Evolutionary conservation across 2,113 vertebrate genomes (phyloP).

Genomic region (Sminthopsis crassicaudata): DNA sequence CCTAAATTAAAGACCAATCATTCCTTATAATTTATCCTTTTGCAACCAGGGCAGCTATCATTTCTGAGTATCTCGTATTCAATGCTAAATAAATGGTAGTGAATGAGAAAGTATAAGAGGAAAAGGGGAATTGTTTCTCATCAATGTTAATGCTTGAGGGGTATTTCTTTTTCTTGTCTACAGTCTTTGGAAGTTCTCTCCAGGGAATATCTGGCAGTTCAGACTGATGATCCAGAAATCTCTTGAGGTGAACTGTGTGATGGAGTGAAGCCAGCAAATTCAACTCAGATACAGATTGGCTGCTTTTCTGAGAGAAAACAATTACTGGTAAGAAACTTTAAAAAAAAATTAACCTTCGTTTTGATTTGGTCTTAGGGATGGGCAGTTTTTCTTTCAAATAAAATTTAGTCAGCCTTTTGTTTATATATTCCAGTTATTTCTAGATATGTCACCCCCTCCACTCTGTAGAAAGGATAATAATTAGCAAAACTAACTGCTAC

Average conservation of each 20-base stretch:
- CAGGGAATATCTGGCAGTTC: conserved; percentile 22
- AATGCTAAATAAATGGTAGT: not conserved
- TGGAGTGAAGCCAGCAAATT: not conserved
- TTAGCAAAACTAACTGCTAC: not conserved
- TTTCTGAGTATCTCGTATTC: not conserved
- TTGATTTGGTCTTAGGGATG: not conserved
- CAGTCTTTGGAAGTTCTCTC: conserved; percentile 57
- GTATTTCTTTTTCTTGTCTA: conserved; percentile 34
- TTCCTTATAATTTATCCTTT: conserved; percentile 27
- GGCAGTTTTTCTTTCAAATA: not conserved
- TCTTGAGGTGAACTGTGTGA: not conserved
- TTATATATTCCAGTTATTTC: not conserved
- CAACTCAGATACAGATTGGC: not conserved
- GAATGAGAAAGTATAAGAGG: not conserved
- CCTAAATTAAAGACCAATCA: conserved; percentile 50
- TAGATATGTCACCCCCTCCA: not conserved
- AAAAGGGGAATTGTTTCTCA: conserved; percentile 23
- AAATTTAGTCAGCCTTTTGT: not conserved
- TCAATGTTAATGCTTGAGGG: conserved; percentile 22
- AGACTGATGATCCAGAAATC: conserved; percentile 31
- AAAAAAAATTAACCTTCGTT: not conserved
- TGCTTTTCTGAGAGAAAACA: not conserved
- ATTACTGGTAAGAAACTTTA: conserved; percentile 39
- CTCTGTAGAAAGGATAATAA: not conserved
- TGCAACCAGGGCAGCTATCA: conserved; percentile 17